Percentiles rank a stretch among this genome's conserved stretches.
Conservation (phyloP, 2,888 invertebrate species). For the Syrista parreyssii region DNA sequence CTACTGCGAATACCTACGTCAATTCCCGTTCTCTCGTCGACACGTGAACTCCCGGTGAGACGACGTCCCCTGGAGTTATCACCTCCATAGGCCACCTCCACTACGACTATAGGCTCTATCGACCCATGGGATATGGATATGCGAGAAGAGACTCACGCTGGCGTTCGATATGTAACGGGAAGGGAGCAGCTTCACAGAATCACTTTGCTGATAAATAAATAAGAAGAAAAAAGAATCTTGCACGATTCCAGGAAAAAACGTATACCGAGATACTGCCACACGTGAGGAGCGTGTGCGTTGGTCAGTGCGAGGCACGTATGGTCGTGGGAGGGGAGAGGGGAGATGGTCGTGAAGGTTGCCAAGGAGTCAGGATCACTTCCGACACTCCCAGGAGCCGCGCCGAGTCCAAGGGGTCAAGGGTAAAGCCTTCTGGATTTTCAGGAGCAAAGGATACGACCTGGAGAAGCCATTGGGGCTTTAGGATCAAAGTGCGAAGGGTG, state of each 20-base stretch:
- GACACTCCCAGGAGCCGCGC: not conserved
- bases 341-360: not conserved
- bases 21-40: not conserved
- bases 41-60: not conserved
- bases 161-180: not conserved
- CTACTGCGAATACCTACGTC: conserved; percentile 18
- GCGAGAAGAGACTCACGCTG: not conserved
- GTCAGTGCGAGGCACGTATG: not conserved
- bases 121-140: not conserved
- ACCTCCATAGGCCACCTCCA: not conserved
- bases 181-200: not conserved
- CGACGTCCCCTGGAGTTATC: not conserved
- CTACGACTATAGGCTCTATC: not conserved
- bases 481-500: not conserved
- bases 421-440: not conserved
- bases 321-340: too few species aligned
- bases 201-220: not conserved
- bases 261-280: not conserved
- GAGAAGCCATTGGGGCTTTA: not conserved
- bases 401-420: not conserved
- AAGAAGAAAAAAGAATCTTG: not conserved
- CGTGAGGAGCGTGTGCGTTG: not conserved
- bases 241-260: not conserved
- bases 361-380: not conserved
- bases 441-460: not conserved